Evolutionary conservation across 2,888 invertebrate genomes (phyloP), one percentile per base, ranked within the genome.

Genomic region (Ferdinandea cuprea): DNA sequence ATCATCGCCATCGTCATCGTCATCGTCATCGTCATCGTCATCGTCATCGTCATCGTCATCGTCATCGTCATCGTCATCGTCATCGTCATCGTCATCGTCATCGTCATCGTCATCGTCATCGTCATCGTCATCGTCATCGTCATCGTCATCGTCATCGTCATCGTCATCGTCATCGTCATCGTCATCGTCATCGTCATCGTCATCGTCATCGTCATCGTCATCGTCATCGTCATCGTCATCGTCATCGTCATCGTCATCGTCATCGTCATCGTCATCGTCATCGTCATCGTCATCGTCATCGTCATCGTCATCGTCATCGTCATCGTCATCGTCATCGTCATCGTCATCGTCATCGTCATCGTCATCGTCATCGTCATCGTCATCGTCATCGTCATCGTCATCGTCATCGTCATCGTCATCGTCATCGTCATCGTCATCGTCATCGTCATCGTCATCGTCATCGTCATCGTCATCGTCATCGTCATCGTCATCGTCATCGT

Each of bases 1-100:
- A 88, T 88, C 89, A 80, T 90, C 90, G 30, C 56, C 68, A 61
- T 79, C 66, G 32, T 86, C 86, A 88, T 92, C 92, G 11, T 91
- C 90, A 86, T 92, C 92, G 86, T 69, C 83, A 65, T 84, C 85
- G 58, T 81, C 79, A 74, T 79, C 84, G 61, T 65, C 71, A 59
- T 72, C 85, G 40, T 65, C 68, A 59, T 83, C 85, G 54, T 85
- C 83, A 65, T 80, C 84, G 66, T 86, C 85, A 48, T 78, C 59
- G 58, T 65, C 58, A 61, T 63, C 68, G 83, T 84, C 48, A 42
- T 58, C 44, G 52, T 44, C 32, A 63, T 66, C 37, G 66, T 68
- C 13, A 81, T 48, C 42, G 56, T 35, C 19, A 40, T 35, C 25
- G 13, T 32, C 21, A 50, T 37, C 19, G 35, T 65, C 11, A 25